Evolutionary conservation across 2,797 vertebrate genomes (phyloP).

Genomic region (Anomalospiza imberbis): DNA sequence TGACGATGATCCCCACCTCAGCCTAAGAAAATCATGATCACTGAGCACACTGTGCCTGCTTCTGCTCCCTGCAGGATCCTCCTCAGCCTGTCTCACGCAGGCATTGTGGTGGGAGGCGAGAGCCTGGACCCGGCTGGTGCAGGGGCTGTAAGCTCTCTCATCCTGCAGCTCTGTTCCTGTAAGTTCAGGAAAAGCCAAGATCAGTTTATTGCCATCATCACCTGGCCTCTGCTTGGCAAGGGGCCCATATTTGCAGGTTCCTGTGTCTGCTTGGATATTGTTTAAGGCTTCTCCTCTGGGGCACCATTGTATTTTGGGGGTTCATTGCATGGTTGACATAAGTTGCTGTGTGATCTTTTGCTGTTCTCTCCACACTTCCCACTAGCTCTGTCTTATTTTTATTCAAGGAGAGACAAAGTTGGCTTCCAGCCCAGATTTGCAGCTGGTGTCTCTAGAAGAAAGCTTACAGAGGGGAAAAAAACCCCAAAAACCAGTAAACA

Average conservation of each 20-base stretch:
- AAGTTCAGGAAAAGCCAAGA: not conserved
- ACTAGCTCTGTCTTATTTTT: not conserved
- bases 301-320: not conserved
- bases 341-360: not conserved
- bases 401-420: constrained; percentile 28
- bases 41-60: not conserved
- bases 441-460: constrained; percentile 50
- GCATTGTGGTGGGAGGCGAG: rapidly evolving
- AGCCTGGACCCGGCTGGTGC: not conserved
- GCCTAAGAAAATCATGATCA: not conserved
- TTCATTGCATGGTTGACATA: rapidly evolving
- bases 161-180: not conserved
- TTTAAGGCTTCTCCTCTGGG: not conserved
- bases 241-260: not conserved
- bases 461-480: constrained; percentile 17
- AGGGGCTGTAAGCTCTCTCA: not conserved
- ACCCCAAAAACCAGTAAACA: not conserved
- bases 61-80: not conserved
- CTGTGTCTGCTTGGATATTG: not conserved
- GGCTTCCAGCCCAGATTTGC: constrained; percentile 37
- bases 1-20: not conserved
- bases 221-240: not conserved
- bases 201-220: not conserved
- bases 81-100: rapidly evolving
- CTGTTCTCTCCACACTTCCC: not conserved